Conservation (phyloP, 1,140 invertebrate genomes). For the Dendroctonus valens region DNA sequence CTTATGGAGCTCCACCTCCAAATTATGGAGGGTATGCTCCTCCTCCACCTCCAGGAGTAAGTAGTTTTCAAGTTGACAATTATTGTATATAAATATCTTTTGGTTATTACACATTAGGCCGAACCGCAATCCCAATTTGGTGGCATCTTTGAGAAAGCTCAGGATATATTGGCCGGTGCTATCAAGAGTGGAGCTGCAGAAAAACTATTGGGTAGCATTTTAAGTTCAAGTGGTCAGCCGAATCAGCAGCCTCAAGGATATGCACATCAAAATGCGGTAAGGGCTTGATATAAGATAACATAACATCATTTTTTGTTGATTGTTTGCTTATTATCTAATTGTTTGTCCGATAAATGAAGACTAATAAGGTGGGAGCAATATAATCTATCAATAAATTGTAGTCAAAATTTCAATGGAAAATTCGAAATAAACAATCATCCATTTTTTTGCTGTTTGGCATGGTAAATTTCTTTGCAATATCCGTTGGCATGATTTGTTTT, state of each 20-base stretch:
- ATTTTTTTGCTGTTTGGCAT: no score
- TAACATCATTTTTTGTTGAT: not conserved
- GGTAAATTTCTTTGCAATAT: no score
- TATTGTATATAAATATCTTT: constrained; percentile 6
- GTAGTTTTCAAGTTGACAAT: constrained; percentile 6
- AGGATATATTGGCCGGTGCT: constrained; percentile 40
- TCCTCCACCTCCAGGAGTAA: constrained; percentile 37
- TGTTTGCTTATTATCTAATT: constrained; percentile 1
- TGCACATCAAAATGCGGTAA: constrained; percentile 40
- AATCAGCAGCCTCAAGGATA: constrained; percentile 35
- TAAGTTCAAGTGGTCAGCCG: constrained; percentile 26
- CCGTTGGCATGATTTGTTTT: no score
- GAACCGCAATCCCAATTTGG: constrained; percentile 36
- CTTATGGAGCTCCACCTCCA: constrained; percentile 33
- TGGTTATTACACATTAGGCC: not conserved
- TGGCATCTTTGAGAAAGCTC: constrained; percentile 42
- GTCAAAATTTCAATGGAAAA: no score
- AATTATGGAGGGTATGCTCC: constrained; percentile 33
- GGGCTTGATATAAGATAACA: constrained; percentile 7
- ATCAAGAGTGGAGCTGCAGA: constrained; percentile 43
- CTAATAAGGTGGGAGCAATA: no score
- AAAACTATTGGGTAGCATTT: constrained; percentile 40
- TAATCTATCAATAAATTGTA: no score
- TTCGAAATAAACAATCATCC: no score
- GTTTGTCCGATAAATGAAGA: not conserved